phyloP scores from a whole-genome alignment of 2,797 vertebrate species.

The Rhinella marina region DNA sequence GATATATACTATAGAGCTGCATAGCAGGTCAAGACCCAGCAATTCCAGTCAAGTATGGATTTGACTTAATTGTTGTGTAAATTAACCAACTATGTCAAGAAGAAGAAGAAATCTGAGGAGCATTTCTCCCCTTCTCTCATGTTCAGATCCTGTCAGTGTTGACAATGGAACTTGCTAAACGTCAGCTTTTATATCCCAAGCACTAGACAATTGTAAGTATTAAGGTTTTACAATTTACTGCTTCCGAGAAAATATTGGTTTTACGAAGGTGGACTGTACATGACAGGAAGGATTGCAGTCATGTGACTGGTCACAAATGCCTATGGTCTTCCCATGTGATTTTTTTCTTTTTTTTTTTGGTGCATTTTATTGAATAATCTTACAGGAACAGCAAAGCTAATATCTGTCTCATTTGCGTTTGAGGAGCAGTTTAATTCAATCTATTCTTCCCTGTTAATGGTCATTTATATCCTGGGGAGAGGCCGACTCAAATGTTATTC shows the following conservation, averaged over 20 bases:
- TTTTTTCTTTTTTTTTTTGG: not conserved
- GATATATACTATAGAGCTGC: conserved; percentile 15
- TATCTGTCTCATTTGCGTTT: not conserved
- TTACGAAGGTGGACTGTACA: conserved; percentile 14
- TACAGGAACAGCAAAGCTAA: not conserved
- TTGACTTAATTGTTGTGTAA: conserved; percentile 51
- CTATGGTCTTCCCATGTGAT: not conserved
- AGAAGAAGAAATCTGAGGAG: conserved; percentile 10
- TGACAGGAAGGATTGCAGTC: not conserved
- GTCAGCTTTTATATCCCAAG: not conserved
- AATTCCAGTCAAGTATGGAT: conserved; percentile 57
- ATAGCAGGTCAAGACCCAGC: conserved; percentile 47
- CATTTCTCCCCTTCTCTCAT: not conserved
- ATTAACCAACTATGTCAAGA: conserved; percentile 36
- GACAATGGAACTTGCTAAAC: conserved; percentile 6
- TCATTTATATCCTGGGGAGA: not conserved
- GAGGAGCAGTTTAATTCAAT: not conserved
- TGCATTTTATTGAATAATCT: not conserved
- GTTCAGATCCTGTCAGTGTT: conserved; percentile 18
- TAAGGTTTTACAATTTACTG: conserved; percentile 28
- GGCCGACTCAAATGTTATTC: not conserved
- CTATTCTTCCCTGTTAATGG: not conserved
- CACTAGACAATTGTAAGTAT: conserved; percentile 2
- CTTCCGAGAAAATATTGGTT: conserved; percentile 6
- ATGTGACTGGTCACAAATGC: not conserved